Evolutionary conservation across 2,113 vertebrate genomes (phyloP), one percentile per base, ranked within the genome.

Genomic region (Syngnathus floridae): DNA sequence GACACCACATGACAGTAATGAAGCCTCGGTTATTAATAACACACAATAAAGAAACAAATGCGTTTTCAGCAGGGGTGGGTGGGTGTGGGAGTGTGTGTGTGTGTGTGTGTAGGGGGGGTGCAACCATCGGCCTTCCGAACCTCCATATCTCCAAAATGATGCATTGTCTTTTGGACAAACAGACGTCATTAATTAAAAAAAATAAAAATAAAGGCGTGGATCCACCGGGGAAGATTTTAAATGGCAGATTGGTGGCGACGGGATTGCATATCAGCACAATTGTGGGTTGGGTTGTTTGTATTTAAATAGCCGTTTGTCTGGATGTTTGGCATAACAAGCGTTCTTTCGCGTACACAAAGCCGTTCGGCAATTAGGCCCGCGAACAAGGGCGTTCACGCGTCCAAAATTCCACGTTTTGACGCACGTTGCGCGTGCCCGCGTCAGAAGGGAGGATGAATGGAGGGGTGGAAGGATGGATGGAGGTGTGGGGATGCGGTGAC

Each of bases 301-400:
- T 26, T 26, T 13, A 16, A 56, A 56, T 31, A 35, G 13, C 54
- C 13, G 52, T 7, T 21, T 54, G 45, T 48, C 48, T 21, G 48
- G 48, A 21, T 21, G 48, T n/a, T 49, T 8, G 7, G 17, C 19
- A 9, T 2, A 6, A 9, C 46, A 49, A 9, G 5, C 26, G 7
- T 45, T 4, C 43, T 5, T 13, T 14, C 11, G 4, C 43, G 5
- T 12, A 38, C 54, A 35, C 54, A 55, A 55, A 55, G 54, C 54
- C 26, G 54, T 14, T 35, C 13, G 26, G 26, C 38, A 51, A 52
- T 40, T 17, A 56, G 73, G 67, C 54, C 11, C 66, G 74, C 65
- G 78, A 76, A 70, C 75, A 71, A 72, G 64, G 49, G 70, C 64
- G 66, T 80, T 78, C 71, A 70, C 74, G 79, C 76, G 82, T 82